phyloP scores from a whole-genome alignment of 2,888 invertebrate genomes.

The Harpagoxenus sublaevis region DNA sequence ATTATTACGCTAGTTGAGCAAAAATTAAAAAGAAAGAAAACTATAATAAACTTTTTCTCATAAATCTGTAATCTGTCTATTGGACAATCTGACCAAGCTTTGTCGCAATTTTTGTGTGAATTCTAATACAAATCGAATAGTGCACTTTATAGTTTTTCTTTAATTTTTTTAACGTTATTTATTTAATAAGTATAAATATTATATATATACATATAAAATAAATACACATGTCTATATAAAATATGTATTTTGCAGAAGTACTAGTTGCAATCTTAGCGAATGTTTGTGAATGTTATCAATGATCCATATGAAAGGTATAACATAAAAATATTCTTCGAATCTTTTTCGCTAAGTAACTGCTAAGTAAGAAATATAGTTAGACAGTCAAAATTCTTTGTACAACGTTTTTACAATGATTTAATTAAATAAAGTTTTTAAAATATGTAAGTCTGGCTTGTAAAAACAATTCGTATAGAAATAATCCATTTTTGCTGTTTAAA shows the following conservation, averaged over 20 bases:
- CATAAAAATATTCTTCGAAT: not conserved
- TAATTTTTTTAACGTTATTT: not conserved
- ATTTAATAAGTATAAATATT: not conserved
- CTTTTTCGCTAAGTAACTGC: not conserved
- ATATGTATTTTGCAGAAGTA: not conserved
- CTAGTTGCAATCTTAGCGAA: not conserved
- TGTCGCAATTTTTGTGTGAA: not conserved
- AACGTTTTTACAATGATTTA: not conserved
- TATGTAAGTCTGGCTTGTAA: not conserved
- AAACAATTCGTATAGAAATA: not conserved
- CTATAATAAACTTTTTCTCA: not conserved
- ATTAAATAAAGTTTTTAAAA: conserved; percentile 14
- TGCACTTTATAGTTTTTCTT: not conserved
- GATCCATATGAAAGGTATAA: not conserved
- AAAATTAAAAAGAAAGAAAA: not conserved
- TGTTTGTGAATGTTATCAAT: not conserved
- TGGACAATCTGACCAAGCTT: not conserved
- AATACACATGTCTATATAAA: not conserved
- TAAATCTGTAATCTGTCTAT: not conserved
- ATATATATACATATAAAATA: not conserved
- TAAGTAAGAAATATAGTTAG: not conserved
- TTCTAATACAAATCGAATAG: not conserved
- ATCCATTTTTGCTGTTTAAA: not conserved
- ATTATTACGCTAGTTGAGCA: not conserved
- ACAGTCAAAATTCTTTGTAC: not conserved